Conservation (phyloP, 2,113 vertebrate genomes). For the Edolisoma coerulescens region DNA sequence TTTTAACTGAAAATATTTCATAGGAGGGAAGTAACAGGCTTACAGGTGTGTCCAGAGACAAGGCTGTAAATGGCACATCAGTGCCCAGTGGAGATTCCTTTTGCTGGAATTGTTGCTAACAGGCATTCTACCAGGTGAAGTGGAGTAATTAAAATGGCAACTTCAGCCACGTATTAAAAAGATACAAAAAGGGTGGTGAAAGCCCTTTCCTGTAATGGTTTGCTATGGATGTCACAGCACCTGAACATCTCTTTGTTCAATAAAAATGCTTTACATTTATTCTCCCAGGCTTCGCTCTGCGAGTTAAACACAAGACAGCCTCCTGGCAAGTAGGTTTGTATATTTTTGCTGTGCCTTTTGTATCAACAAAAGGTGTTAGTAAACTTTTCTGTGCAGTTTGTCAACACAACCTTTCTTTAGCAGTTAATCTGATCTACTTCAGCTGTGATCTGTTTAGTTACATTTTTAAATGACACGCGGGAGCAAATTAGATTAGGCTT, state of each 20-base stretch:
- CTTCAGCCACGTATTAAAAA: not conserved
- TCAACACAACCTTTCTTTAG: not conserved
- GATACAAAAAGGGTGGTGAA: not conserved
- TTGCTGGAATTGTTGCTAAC: not conserved
- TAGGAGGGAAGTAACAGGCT: not conserved
- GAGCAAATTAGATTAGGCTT: not conserved
- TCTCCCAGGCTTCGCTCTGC: not conserved
- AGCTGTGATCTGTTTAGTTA: not conserved
- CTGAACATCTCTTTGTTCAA: not conserved
- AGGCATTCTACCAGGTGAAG: not conserved
- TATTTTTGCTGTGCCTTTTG: not conserved
- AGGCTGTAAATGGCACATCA: not conserved
- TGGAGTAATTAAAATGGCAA: conserved; percentile 19
- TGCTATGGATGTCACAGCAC: not conserved
- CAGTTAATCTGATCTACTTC: not conserved
- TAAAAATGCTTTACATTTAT: not conserved
- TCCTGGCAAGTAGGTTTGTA: not conserved
- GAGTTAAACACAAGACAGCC: not conserved
- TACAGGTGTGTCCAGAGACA: not conserved
- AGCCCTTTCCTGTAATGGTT: not conserved
- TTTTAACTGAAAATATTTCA: not conserved
- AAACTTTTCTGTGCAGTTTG: not conserved
- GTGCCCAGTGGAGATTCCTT: not conserved
- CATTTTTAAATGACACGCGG: not conserved
- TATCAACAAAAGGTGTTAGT: not conserved